Evolutionary conservation across 2,888 invertebrate species (phyloP), one percentile per base, ranked within the genome.

Genomic region (Tenthredo notha): DNA sequence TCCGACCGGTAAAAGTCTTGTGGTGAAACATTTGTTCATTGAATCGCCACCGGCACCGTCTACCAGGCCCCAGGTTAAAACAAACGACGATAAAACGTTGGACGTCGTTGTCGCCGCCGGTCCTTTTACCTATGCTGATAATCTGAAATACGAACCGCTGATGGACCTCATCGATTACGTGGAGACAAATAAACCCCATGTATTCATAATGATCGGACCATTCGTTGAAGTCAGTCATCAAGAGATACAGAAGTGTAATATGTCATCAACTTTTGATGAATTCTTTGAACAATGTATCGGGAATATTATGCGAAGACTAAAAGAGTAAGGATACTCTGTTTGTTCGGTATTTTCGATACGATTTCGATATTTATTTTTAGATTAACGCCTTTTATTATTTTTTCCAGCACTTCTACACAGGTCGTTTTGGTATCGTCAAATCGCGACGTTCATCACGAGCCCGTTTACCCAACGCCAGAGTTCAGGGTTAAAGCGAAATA

Each of bases 401-500:
- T 94, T 94, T 43, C 93, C 93, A 96, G 96, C 84, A 94, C 95
- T n/a, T 93, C 93, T 25, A 97, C 96, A 12, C 95, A 96, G 89
- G 95, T 98, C 72, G 95, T 98, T 80, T 92, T 98, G 84, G 95
- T 98, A 29, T 95, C 98, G 4, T 98, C 97, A 65, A 94, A 94
- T 86, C 96, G 96, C 89, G 99, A 99, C 91, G 96, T 96, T 0
- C 96, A 97, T 93, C 96, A 97, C 89, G 95, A 96, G 87, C 95
- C 96, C 78, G 95, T 98, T 0, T 99, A 96, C 93, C 98, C 98
- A 5, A 98, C 98, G 0, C 97, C 97, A 15, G 96, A 98, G 0
- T 97, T 96, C 90, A 94, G 95, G 87, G 84, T 87, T 4, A 86
- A 82, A 54, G 75, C 89, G 70, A 94, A 94, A 75, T 95, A 95